Evolutionary conservation across 2,113 vertebrate genomes (phyloP).

Genomic region (Hemicordylus capensis): DNA sequence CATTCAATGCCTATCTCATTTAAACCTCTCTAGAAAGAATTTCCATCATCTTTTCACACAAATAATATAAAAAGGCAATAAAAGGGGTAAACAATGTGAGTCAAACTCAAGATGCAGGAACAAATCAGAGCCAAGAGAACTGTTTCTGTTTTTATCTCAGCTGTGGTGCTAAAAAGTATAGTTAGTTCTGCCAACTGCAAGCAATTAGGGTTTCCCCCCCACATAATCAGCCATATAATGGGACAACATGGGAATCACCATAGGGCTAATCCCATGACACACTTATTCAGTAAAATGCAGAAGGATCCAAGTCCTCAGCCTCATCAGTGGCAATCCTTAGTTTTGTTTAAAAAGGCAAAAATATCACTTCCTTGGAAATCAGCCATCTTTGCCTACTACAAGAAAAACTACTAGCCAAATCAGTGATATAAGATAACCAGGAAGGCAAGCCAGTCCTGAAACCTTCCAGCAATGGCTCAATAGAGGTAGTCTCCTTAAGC

Average conservation of each 20-base stretch:
- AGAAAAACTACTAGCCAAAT: background rate
- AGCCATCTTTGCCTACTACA: background rate
- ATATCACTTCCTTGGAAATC: background rate
- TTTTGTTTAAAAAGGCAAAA: background rate
- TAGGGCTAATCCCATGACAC: background rate
- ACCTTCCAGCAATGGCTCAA: background rate
- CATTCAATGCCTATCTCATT: conserved; percentile 47
- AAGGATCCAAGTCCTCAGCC: background rate
- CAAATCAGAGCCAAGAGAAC: conserved; percentile 48
- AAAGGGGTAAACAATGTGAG: background rate
- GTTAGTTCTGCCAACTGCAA: background rate
- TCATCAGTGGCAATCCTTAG: background rate
- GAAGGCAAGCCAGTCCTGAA: background rate
- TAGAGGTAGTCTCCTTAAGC: background rate
- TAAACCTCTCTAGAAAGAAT: conserved; percentile 41
- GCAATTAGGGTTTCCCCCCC: background rate
- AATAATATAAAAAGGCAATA: conserved; percentile 37
- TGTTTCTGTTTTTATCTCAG: conserved; percentile 33
- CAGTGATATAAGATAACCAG: background rate
- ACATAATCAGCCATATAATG: background rate
- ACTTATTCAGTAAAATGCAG: background rate
- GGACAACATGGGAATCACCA: background rate
- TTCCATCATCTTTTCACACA: conserved; percentile 24
- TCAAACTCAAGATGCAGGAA: conserved; percentile 28
- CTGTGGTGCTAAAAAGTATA: background rate